phyloP scores from a whole-genome alignment of 2,888 invertebrate genomes.

The Plebejus argus region DNA sequence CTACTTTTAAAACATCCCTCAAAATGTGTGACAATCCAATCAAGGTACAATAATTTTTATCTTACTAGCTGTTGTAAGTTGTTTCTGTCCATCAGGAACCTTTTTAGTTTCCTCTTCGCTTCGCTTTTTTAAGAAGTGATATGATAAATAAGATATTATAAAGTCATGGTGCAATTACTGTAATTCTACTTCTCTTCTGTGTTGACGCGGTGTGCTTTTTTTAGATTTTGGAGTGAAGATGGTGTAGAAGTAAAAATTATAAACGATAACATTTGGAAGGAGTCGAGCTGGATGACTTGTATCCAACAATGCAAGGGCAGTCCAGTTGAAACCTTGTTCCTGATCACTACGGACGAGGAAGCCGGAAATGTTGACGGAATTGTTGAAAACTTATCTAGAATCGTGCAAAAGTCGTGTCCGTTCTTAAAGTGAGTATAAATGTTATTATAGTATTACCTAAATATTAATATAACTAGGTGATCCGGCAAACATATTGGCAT shows the following conservation, averaged over 20 bases:
- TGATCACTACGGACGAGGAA: background rate
- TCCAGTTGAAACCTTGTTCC: slow-evolving; percentile 14
- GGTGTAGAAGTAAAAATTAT: slow-evolving; percentile 1
- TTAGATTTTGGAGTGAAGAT: background rate
- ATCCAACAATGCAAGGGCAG: background rate
- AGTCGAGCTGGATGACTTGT: background rate
- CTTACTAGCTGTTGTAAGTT: slow-evolving; percentile 1
- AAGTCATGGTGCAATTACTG: too few relatives aligned
- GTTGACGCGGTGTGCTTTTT: background rate
- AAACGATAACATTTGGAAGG: slow-evolving; percentile 23
- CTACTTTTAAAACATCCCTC: slow-evolving; percentile 44
- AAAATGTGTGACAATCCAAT: slow-evolving; percentile 33
- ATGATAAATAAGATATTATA: too few relatives aligned
- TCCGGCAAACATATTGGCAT: background rate
- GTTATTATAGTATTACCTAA: too few relatives aligned
- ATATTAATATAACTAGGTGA: background rate
- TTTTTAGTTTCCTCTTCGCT: background rate
- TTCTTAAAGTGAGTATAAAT: slow-evolving; percentile 28
- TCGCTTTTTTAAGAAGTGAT: too few relatives aligned
- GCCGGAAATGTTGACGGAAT: background rate
- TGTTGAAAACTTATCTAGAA: background rate
- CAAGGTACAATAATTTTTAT: slow-evolving; percentile 32
- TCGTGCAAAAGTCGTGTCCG: background rate
- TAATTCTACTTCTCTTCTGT: background rate
- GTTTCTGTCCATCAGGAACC: background rate